Conservation (phyloP, 2,113 vertebrate genomes). For the Tapirus terrestris region DNA sequence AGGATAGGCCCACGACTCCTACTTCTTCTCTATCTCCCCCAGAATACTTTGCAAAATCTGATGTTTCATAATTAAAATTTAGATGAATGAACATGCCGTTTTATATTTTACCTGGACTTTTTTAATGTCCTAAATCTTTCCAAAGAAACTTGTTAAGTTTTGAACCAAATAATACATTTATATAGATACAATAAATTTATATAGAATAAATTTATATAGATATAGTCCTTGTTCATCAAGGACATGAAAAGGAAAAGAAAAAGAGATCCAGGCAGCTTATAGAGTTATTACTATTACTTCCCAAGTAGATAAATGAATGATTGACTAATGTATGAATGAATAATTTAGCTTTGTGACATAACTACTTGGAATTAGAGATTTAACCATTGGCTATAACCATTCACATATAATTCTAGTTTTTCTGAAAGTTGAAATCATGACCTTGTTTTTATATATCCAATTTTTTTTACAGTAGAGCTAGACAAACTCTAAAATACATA, state of each 20-base stretch:
- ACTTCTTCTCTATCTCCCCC: background rate
- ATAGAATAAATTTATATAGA: no score
- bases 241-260: background rate
- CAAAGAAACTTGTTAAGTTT: background rate
- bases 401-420: background rate
- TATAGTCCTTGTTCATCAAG: background rate
- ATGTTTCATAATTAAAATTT: background rate
- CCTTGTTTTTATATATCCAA: background rate
- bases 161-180: background rate
- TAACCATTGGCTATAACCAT: background rate
- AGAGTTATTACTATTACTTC: background rate
- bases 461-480: background rate
- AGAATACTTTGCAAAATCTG: background rate
- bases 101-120: background rate
- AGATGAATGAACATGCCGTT: background rate
- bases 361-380: background rate
- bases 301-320: background rate
- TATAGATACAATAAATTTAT: background rate
- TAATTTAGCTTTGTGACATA: background rate
- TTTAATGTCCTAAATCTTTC: background rate
- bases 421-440: background rate
- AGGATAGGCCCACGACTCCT: background rate
- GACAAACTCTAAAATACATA: background rate
- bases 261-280: background rate
- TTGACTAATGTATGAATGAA: background rate